Conservation (phyloP, 2,113 vertebrate genomes). For the Falco punctatus region DNA sequence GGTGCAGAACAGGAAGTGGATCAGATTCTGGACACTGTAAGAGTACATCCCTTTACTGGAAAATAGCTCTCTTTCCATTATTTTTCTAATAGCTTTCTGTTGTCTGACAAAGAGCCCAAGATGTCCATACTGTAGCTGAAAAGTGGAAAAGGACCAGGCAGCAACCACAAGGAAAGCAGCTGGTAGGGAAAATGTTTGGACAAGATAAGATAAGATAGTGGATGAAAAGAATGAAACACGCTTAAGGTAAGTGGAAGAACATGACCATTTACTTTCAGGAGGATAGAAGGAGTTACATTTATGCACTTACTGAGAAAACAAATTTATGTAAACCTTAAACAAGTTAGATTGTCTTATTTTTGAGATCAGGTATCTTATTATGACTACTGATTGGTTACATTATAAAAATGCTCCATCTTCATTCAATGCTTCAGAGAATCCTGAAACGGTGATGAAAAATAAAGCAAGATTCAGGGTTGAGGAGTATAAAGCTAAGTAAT, state of each 20-base stretch:
- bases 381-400: not conserved
- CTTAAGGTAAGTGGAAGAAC: not conserved
- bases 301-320: not conserved
- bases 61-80: not conserved
- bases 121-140: not conserved
- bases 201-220: not conserved
- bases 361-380: not conserved
- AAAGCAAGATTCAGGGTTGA: not conserved
- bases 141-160: not conserved
- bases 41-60: not conserved
- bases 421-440: not conserved
- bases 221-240: not conserved
- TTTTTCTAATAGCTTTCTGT: not conserved
- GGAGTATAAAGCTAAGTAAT: not conserved
- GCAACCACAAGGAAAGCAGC: not conserved
- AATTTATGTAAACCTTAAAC: not conserved
- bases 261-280: not conserved
- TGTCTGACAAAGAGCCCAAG: not conserved
- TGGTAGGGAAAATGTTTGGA: not conserved
- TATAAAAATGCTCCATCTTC: not conserved
- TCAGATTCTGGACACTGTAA: not conserved
- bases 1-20: not conserved
- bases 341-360: not conserved
- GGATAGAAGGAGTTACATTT: not conserved
- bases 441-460: not conserved